These are phyloP conservation scores for Oceanodroma tethys DNA, from an alignment of 2,113 vertebrate genomes.

Conservation along the genomic window DNA sequence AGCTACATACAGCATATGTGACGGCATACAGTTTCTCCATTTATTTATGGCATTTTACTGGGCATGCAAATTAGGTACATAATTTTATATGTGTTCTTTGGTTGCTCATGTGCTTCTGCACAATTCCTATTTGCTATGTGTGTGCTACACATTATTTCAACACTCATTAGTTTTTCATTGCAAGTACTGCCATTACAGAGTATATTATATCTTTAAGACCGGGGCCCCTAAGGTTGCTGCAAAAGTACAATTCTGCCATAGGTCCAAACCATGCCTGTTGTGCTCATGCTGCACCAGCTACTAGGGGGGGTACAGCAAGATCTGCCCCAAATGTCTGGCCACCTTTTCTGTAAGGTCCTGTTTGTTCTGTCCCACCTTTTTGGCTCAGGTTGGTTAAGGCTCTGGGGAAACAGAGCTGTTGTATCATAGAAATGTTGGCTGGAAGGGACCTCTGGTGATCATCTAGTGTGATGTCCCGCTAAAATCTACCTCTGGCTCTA, in stretches of 20 bases:
- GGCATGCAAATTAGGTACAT: neutral
- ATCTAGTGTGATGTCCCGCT: neutral
- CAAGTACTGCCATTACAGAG: neutral
- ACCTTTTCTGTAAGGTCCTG: neutral
- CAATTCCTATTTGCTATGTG: neutral
- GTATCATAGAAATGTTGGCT: neutral
- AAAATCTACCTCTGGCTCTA: neutral
- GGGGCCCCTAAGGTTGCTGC: neutral
- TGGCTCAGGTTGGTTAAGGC: neutral
- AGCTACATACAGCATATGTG: no score
- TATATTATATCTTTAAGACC: neutral
- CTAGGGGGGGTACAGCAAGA: neutral
- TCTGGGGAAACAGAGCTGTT: accelerated
- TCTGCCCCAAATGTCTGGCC: neutral
- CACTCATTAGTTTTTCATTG: neutral
- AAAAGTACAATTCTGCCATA: neutral
- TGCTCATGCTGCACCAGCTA: neutral
- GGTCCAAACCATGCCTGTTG: neutral
- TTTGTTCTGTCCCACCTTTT: neutral
- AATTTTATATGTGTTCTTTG: neutral
- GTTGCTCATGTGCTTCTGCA: neutral
- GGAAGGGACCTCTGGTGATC: neutral
- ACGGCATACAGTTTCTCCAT: no score
- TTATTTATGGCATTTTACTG: neutral
- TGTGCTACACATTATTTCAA: neutral